phyloP scores from a whole-genome alignment of 1,140 invertebrate genomes.

The Drosophila quadrilineata region DNA sequence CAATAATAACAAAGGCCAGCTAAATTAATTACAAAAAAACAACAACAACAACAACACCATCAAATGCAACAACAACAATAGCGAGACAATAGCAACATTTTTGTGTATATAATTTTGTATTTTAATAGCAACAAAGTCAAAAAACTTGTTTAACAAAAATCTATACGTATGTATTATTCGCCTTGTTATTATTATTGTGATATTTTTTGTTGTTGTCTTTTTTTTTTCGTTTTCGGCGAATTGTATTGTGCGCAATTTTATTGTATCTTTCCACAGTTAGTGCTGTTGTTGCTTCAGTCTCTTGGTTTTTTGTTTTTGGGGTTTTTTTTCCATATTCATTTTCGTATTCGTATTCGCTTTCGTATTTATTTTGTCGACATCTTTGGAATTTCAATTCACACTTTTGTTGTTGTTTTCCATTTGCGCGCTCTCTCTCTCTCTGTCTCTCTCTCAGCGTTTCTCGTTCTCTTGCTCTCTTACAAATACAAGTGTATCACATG shows the following conservation, averaged over 20 bases:
- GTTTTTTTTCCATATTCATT: slow-evolving; percentile 22
- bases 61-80: slow-evolving; percentile 23
- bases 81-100: background rate
- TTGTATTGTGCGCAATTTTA: slow-evolving; percentile 75
- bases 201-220: slow-evolving; percentile 21
- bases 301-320: slow-evolving; percentile 25
- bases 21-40: slow-evolving; percentile 8
- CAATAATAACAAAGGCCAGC: slow-evolving; percentile 12
- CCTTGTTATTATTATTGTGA: slow-evolving; percentile 3
- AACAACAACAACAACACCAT: slow-evolving; percentile 18
- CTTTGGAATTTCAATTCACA: slow-evolving; percentile 81
- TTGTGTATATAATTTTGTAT: background rate
- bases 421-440: slow-evolving; percentile 14
- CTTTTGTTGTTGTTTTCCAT: slow-evolving; percentile 71
- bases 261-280: slow-evolving; percentile 62
- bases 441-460: background rate
- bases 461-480: background rate
- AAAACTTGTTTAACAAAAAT: slow-evolving; percentile 76
- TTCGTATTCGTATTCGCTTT: slow-evolving; percentile 54
- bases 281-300: slow-evolving; percentile 44
- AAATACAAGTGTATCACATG: background rate
- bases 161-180: slow-evolving; percentile 22
- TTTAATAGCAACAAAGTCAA: slow-evolving; percentile 25
- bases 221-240: slow-evolving; percentile 58
- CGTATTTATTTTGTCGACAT: slow-evolving; percentile 75